Percentiles rank a stretch among this genome's conserved stretches.
These are phyloP conservation scores for Vulpes lagopus DNA, from an alignment of 2,113 vertebrate genomes.

Conservation along the genomic window DNA sequence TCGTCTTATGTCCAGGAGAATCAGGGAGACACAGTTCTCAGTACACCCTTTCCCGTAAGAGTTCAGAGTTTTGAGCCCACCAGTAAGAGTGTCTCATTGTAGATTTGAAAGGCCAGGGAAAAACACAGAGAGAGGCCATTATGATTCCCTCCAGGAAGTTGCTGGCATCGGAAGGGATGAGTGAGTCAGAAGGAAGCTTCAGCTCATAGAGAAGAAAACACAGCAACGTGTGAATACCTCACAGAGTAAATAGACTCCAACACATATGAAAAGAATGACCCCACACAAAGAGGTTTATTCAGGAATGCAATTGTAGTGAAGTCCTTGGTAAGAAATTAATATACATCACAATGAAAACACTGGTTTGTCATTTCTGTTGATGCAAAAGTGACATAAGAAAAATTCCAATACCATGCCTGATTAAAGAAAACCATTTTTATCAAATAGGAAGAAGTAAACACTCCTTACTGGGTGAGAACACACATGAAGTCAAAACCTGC, in stretches of 20 bases:
- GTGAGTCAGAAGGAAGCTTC: neutral
- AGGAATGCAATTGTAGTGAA: neutral
- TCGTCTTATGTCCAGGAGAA: no score
- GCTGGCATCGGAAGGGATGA: neutral
- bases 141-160: neutral
- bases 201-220: neutral
- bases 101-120: neutral
- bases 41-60: accelerated
- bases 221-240: no score
- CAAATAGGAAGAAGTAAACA: neutral
- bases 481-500: neutral
- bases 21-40: no score
- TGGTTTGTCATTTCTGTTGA: neutral
- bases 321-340: neutral
- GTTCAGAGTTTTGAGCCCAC: neutral
- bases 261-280: accelerated
- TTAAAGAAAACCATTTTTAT: neutral
- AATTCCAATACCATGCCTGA: neutral
- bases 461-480: neutral
- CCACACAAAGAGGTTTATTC: neutral
- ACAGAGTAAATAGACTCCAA: neutral
- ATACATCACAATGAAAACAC: neutral
- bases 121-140: neutral
- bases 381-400: neutral
- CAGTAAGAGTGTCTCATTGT: neutral